Percentiles rank a stretch among this genome's conserved stretches.
These are phyloP conservation scores for Ectemnius continuus DNA, from an alignment of 2,888 invertebrate species.

Conservation along the genomic window DNA sequence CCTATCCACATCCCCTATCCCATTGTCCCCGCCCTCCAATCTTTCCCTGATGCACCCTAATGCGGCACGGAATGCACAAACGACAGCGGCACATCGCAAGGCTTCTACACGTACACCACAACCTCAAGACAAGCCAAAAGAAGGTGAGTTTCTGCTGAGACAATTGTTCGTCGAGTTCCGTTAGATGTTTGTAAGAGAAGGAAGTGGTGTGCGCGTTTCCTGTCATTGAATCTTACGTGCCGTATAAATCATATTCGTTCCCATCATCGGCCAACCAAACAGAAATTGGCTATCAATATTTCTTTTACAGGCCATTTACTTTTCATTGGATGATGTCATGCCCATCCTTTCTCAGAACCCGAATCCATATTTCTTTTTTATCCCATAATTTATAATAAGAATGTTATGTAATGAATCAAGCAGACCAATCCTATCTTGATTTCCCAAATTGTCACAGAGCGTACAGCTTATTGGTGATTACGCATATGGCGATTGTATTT, in stretches of 20 bases:
- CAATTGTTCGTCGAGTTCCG: neutral
- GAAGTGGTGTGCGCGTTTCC: too few relatives aligned
- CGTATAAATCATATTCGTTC: constrained; percentile 11
- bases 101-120: constrained; percentile 75
- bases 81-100: constrained; percentile 76
- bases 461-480: too few relatives aligned
- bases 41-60: constrained; percentile 62
- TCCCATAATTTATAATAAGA: too few relatives aligned
- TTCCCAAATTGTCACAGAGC: too few relatives aligned
- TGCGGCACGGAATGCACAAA: constrained; percentile 77
- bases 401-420: too few relatives aligned
- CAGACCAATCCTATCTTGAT: too few relatives aligned
- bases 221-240: neutral
- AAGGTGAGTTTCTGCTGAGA: constrained; percentile 73
- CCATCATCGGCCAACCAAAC: too few relatives aligned
- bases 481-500: constrained; percentile 11
- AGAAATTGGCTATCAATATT: too few relatives aligned
- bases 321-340: too few relatives aligned
- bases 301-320: too few relatives aligned
- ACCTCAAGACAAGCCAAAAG: constrained; percentile 76
- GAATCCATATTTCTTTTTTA: too few relatives aligned
- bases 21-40: constrained; percentile 45
- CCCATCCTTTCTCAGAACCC: too few relatives aligned
- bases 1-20: constrained; percentile 48
- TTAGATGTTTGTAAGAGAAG: neutral